Conservation (phyloP, 2,797 vertebrate species). For the Podarcis siculus region DNA sequence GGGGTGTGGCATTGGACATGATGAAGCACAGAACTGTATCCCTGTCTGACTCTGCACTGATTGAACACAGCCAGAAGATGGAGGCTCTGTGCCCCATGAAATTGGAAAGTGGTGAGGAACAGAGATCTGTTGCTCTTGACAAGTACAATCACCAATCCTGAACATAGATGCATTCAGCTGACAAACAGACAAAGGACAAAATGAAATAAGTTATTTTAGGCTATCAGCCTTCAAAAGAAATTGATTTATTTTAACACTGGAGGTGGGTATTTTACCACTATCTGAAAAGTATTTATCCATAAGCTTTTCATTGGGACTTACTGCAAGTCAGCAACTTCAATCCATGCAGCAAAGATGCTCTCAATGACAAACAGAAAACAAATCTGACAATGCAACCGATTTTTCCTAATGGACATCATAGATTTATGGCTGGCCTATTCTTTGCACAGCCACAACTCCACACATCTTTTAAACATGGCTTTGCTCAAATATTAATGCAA, state of each 20-base stretch:
- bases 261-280: neutral
- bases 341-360: constrained; percentile 30
- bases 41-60: neutral
- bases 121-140: neutral
- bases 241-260: neutral
- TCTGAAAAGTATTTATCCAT: constrained; percentile 1
- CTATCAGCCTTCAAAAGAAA: neutral
- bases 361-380: constrained; percentile 19
- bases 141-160: neutral
- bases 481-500: constrained; percentile 68
- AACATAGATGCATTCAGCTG: neutral
- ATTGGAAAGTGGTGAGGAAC: neutral
- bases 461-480: constrained; percentile 50
- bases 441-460: constrained; percentile 34
- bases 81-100: neutral
- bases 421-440: constrained; percentile 42
- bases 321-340: neutral
- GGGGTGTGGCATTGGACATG: neutral
- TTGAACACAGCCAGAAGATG: neutral
- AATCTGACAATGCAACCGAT: constrained; percentile 45
- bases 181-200: neutral
- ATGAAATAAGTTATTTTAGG: neutral
- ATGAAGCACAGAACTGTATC: neutral
- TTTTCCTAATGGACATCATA: constrained; percentile 38
- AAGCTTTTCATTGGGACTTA: neutral